Evolutionary conservation across 2,888 invertebrate species (phyloP).

Genomic region (Pheosia gnoma): DNA sequence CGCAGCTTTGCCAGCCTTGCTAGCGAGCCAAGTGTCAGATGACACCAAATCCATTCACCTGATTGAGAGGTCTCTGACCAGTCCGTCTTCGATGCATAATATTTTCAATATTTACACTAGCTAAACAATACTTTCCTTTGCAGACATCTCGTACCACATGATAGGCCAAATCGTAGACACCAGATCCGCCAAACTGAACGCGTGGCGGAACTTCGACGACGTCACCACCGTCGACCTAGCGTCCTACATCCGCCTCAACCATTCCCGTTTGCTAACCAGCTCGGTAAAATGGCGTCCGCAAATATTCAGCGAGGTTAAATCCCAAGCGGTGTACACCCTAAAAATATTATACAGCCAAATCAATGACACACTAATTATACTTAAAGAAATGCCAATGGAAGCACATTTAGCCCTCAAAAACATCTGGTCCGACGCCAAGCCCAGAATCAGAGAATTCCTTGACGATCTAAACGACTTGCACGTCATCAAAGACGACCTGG

Average conservation of each 20-base stretch:
- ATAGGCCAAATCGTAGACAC: conserved; percentile 91
- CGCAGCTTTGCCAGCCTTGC: too few relatives aligned
- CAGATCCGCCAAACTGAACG: conserved; percentile 88
- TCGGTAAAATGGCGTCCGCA: conserved; percentile 92
- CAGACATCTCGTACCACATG: conserved; percentile 85
- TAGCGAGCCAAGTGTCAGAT: too few relatives aligned
- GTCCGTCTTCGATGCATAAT: too few relatives aligned
- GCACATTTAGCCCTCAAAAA: conserved; percentile 86
- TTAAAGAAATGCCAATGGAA: conserved; percentile 86
- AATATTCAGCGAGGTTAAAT: conserved; percentile 82
- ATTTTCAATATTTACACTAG: too few relatives aligned
- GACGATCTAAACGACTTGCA: conserved; percentile 89
- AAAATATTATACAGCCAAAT: conserved; percentile 72
- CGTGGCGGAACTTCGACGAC: conserved; percentile 93
- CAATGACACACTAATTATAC: conserved; percentile 71
- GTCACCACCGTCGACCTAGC: conserved; percentile 90
- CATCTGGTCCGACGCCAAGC: conserved; percentile 90
- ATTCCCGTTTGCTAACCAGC: conserved; percentile 91
- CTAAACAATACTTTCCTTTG: conserved; percentile 12
- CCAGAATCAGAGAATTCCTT: conserved; percentile 87
- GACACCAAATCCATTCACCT: too few relatives aligned
- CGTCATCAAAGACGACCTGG: conserved; percentile 89
- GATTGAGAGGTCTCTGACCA: too few relatives aligned
- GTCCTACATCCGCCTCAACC: conserved; percentile 92
- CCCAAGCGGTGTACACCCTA: conserved; percentile 57